phyloP scores from a whole-genome alignment of 1,140 invertebrate genomes.

The Vanessa atalanta region DNA sequence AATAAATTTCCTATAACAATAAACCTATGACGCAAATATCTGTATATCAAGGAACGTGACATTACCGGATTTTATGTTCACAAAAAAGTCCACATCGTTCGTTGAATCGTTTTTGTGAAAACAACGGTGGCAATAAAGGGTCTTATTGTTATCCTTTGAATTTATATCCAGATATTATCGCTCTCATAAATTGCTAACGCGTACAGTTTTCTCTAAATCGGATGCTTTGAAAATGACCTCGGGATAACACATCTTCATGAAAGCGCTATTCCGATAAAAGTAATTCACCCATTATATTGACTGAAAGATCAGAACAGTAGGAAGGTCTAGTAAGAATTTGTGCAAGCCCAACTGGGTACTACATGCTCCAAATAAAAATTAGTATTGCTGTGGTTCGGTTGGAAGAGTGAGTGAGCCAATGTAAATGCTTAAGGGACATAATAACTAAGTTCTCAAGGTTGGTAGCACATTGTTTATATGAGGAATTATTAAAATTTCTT shows the following conservation, averaged over 20 bases:
- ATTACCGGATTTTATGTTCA: conserved; percentile 71
- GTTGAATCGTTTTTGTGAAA: conserved; percentile 73
- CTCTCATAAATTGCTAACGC: conserved; percentile 70
- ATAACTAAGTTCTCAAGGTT: too few relatives aligned
- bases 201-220: conserved; percentile 64
- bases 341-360: too few relatives aligned
- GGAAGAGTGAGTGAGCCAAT: too few relatives aligned
- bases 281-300: conserved; percentile 8
- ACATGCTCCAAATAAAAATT: too few relatives aligned
- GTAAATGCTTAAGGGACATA: too few relatives aligned
- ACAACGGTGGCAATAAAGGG: conserved; percentile 74
- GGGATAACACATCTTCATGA: conserved; percentile 49
- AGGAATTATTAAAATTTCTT: too few relatives aligned
- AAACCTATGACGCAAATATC: conserved; percentile 57
- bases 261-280: conserved; percentile 29
- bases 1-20: conserved; percentile 38
- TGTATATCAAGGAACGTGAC: conserved; percentile 68
- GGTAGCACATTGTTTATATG: too few relatives aligned
- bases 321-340: too few relatives aligned
- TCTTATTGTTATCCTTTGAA: conserved; percentile 79
- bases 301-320: neutral
- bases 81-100: conserved; percentile 63
- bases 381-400: too few relatives aligned
- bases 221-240: conserved; percentile 60
- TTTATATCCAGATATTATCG: conserved; percentile 78